Evolutionary conservation across 2,113 vertebrate species (phyloP).

Genomic region (Diphyllodes magnificus): DNA sequence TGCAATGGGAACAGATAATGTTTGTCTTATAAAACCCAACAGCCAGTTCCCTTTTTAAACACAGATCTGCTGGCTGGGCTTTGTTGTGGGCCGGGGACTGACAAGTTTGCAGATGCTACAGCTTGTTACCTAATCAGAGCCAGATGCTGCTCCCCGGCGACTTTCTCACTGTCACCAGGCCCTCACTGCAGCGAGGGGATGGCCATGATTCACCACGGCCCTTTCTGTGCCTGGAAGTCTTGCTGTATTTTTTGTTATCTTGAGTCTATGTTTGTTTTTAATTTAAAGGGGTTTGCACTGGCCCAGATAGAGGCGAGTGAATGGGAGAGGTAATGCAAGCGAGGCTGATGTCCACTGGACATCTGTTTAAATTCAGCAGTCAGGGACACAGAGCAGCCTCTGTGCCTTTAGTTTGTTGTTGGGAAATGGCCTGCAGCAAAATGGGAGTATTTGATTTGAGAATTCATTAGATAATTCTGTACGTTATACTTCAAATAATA

Average conservation of each 20-base stretch:
- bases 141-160: conserved; percentile 15
- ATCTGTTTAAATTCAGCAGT: conserved; percentile 1
- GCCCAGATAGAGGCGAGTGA: background rate
- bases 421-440: conserved; percentile 55
- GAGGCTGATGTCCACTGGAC: conserved; percentile 3
- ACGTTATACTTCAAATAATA: conserved; percentile 30
- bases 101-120: conserved; percentile 47
- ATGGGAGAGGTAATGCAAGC: background rate
- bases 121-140: conserved; percentile 55
- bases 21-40: conserved; percentile 63
- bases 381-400: background rate
- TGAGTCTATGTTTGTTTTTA: background rate
- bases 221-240: background rate
- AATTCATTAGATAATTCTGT: conserved; percentile 62
- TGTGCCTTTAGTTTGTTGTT: conserved; percentile 12
- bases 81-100: conserved; percentile 46
- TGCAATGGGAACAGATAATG: conserved; percentile 66
- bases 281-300: background rate
- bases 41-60: conserved; percentile 50
- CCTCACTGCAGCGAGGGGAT: background rate
- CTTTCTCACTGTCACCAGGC: background rate
- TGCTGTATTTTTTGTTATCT: background rate
- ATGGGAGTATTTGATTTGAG: conserved; percentile 52
- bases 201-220: background rate
- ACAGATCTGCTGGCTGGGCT: conserved; percentile 13